These are phyloP conservation scores for Chromis chromis DNA, from an alignment of 2,797 vertebrate species.

Conservation along the genomic window DNA sequence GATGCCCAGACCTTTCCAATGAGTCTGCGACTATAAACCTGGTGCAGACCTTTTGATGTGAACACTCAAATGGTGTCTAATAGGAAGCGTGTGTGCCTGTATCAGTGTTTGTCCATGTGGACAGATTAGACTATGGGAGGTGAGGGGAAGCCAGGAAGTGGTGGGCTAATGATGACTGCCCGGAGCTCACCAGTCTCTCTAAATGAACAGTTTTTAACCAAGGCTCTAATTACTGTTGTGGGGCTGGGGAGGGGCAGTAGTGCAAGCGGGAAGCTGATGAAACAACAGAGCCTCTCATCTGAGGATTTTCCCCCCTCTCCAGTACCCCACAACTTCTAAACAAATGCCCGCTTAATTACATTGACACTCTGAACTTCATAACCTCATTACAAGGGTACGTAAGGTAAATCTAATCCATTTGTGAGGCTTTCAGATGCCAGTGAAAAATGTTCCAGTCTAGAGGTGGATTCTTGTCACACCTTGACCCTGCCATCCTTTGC, in stretches of 20 bases:
- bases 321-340: slow-evolving; percentile 49
- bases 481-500: background rate
- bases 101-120: slow-evolving; percentile 67
- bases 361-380: slow-evolving; percentile 40
- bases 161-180: slow-evolving; percentile 76
- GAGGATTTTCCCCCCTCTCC: slow-evolving; percentile 27
- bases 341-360: slow-evolving; percentile 61
- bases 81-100: slow-evolving; percentile 73
- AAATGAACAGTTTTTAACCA: slow-evolving; percentile 64
- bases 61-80: slow-evolving; percentile 64
- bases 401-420: slow-evolving; percentile 19
- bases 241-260: slow-evolving; percentile 16
- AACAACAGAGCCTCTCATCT: slow-evolving; percentile 67
- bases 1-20: slow-evolving; percentile 71
- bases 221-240: slow-evolving; percentile 73
- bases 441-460: background rate
- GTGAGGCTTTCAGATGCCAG: slow-evolving; percentile 17
- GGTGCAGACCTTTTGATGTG: slow-evolving; percentile 76
- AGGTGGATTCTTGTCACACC: slow-evolving; percentile 4
- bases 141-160: slow-evolving; percentile 73
- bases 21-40: slow-evolving; percentile 65
- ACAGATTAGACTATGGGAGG: slow-evolving; percentile 55
- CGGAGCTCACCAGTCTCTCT: slow-evolving; percentile 47
- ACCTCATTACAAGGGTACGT: slow-evolving; percentile 32
- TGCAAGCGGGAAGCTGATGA: slow-evolving; percentile 46